Base-by-base conservation (phyloP, 2,888 invertebrate species). In the Acronicta psi region DNA sequence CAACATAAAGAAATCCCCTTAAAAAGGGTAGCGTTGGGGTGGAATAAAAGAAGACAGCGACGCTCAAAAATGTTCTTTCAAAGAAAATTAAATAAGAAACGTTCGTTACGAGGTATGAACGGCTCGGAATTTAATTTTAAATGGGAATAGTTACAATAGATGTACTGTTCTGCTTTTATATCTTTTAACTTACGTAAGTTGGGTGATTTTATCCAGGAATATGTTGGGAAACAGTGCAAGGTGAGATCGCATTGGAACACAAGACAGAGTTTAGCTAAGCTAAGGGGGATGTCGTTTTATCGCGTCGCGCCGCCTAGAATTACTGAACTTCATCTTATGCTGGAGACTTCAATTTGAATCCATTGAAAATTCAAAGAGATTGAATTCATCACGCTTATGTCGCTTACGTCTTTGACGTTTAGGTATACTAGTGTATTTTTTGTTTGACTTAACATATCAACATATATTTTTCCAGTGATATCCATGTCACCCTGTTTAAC, bases 1-100 rank as follows among this genome's bases (percentile, higher is more conserved):
- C 92, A 92, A 92, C 94, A 93, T 94, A 93, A 94, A 94, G 94
- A 93, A 94, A 94, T 93, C 93, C 94, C 93, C 93, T 93, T 93
- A 93, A 93, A 93, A 94, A 93, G 93, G 94, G 93, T 93, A 93
- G 88, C 91, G 84, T 82, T 85, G 85, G 92, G 91, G 90, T 89
- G 87, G 89, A 87, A 87, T 86, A 87, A 86, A 77, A 79, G 75
- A 70, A 74, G 62, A 67, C 73, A 67, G 73, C 29, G 71, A 61
- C 65, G 69, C 77, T 79, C 80, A 81, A 77, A 78, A 79, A 73
- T 78, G 72, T 76, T 68, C 62, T 61, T 66, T 66, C 59, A 68
- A 68, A 79, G 76, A 80, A 81, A 83, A 82, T 83, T 82, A 82
- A 79, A 73, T 74, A 73, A 65, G 77, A 59, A 78, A 76, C 53